Evolutionary conservation across 2,113 vertebrate species (phyloP).

Genomic region (Macrotis lagotis): DNA sequence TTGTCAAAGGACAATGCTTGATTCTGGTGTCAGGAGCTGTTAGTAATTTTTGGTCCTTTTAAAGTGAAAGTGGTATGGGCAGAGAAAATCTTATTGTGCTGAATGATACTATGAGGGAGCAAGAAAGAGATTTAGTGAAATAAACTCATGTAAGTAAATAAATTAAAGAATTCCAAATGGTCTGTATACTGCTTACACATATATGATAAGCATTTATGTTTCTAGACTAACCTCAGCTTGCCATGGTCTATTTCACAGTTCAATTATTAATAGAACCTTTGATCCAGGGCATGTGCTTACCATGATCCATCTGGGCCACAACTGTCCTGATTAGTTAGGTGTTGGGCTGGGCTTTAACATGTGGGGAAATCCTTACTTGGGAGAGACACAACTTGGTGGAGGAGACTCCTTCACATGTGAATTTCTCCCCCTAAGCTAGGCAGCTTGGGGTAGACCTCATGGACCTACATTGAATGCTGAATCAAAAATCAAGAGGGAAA

Average conservation of each 20-base stretch:
- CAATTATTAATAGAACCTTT: constrained; percentile 66
- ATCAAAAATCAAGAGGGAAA: background rate
- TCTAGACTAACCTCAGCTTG: constrained; percentile 68
- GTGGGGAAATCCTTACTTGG: background rate
- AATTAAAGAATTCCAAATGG: constrained; percentile 57
- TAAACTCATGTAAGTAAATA: constrained; percentile 48
- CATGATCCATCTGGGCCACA: constrained; percentile 37
- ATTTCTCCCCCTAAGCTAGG: background rate
- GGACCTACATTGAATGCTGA: background rate
- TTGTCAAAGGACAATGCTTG: constrained; percentile 59
- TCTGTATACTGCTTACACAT: constrained; percentile 56
- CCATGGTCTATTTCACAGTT: constrained; percentile 52
- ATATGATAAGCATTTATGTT: constrained; percentile 45
- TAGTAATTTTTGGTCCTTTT: constrained; percentile 52
- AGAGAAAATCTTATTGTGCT: constrained; percentile 68
- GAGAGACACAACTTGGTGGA: constrained; percentile 10
- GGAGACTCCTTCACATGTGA: background rate
- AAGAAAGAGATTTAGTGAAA: constrained; percentile 59
- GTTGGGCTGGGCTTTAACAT: background rate
- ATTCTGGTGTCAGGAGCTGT: constrained; percentile 26
- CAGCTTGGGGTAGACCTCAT: background rate
- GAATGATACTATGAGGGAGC: constrained; percentile 51
- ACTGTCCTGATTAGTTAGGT: constrained; percentile 26
- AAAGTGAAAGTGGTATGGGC: constrained; percentile 66
- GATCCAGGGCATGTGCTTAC: constrained; percentile 55